Evolutionary conservation across 2,888 invertebrate genomes (phyloP), one percentile per base, ranked within the genome.

Genomic region (Silvanus unidentatus): DNA sequence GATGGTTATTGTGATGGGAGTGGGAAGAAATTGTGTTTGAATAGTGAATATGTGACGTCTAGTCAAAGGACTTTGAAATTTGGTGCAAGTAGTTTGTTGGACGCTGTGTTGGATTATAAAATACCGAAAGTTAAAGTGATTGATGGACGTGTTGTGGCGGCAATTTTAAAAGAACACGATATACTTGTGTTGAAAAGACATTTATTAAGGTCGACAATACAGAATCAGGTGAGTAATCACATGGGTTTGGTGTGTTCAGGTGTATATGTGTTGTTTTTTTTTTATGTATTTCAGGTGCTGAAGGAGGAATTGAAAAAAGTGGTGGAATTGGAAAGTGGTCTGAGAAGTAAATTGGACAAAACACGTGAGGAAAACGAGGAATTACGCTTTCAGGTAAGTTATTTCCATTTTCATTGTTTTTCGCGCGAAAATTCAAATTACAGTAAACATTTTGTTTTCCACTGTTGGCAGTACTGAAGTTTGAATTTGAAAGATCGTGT

Each of bases 131-230:
- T 84, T 50, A 74, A 78, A 55, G 75, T 80, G 45, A 82, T 84
- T 10, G 84, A 88, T 73, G 77, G 82, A 46, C 80, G 76, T 62
- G 88, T 88, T 73, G 82, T 90, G 69, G 79, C 85, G 63, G 89
- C 89, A 73, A 90, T 91, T 74, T 79, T 91, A 63, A 78, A 80
- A 62, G 90, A 91, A 77, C 81, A 81, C 60, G 86, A 87, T 74
- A 84, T 87, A 46, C 74, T 89, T 57, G 87, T 89, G 74, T 77
- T 91, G 65, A 88, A 88, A 72, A 81, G 88, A 60, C 90, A 90
- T 74, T 76, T 91, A 54, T 80, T 91, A 55, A 84, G 82, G 27
- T 79, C 85, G 61, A 86, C 87, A 67, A 86, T 88, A 66, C 84
- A 88, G 70, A 89, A 89, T 76, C 87, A 91, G 84, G 89, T 88